Conservation (phyloP, 2,888 invertebrate genomes). For the Eilema sororculum region DNA sequence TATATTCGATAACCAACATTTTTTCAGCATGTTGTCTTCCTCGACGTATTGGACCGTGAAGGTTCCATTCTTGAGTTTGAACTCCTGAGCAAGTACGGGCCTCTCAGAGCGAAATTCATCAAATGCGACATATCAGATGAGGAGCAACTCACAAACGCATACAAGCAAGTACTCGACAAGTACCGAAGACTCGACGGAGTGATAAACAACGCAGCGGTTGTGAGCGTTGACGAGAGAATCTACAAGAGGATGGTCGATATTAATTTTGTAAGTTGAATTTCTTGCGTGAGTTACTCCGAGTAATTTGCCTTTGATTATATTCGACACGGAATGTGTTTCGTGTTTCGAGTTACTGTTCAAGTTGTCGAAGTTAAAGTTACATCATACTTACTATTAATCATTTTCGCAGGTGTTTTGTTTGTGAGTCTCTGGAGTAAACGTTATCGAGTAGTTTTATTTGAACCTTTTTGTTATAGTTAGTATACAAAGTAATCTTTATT, state of each 20-base stretch:
- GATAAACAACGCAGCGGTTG: conserved; percentile 75
- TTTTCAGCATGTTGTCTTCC: conserved; percentile 75
- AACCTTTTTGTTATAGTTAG: neutral
- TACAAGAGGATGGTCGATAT: conserved; percentile 73
- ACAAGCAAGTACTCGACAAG: conserved; percentile 72
- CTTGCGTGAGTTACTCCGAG: neutral
- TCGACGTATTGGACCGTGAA: conserved; percentile 74
- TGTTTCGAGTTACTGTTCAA: conserved; percentile 16
- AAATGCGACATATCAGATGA: conserved; percentile 78
- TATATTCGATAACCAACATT: neutral
- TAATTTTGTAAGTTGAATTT: conserved; percentile 73
- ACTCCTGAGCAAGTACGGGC: conserved; percentile 73
- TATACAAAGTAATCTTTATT: neutral
- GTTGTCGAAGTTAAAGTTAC: conserved; percentile 1
- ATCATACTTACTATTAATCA: neutral
- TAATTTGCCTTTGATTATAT: conserved; percentile 39
- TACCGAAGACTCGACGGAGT: conserved; percentile 75
- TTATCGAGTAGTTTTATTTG: neutral
- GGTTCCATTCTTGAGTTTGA: conserved; percentile 70
- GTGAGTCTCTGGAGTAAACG: neutral
- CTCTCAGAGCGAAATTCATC: conserved; percentile 80
- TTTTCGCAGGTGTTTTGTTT: neutral
- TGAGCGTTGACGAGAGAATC: conserved; percentile 59
- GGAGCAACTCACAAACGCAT: conserved; percentile 68
- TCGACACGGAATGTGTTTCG: conserved; percentile 21